Base-by-base conservation (phyloP, 2,797 vertebrate genomes). In the Spatula clypeata region DNA sequence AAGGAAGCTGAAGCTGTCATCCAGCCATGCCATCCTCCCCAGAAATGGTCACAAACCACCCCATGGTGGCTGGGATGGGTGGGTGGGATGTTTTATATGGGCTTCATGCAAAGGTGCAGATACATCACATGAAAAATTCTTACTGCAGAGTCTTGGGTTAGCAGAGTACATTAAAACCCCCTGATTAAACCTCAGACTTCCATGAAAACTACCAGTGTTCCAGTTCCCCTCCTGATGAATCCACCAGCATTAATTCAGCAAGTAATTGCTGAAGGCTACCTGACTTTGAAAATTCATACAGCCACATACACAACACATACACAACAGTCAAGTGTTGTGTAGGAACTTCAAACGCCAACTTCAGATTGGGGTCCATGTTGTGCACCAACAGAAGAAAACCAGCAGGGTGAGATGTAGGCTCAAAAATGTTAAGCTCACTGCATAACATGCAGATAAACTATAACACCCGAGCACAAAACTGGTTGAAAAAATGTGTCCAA, bases 11-110 rank as follows among this genome's bases (percentile, higher is more conserved):
- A 70, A 93, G 13, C 5, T 24, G 6, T 62, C n/a, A 10, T 45
- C 20, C 34, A 45, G 19, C 23, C 1, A 0, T 51, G 9, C 26
- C n/a, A 0, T 0, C 20, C 49, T 92, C 51, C 44, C 19, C 31
- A 67, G n/a, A 70, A 83, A 16, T 23, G 15, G 8, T 55, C n/a
- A 55, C 26, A 66, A 80, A 27, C 15, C 13, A 42, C 8, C 2
- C 11, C 13, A 36, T 53, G 11, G 36, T 6, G 3, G 6, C 17
- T 74, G 11, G 5, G 4, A 71, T 1, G 6, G 42, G 42, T 6
- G 3, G 8, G 19, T 74, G 11, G 5, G 4, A 65, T 1, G 6
- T 77, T 85, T 77, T 21, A 11, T 16, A 23, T 32, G 17, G 32
- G 24, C n/a, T 20, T 81, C 10, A 19, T 45, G 40, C 15, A 75